Base-by-base conservation (phyloP, 2,888 invertebrate genomes). In the Pimpla rufipes region DNA sequence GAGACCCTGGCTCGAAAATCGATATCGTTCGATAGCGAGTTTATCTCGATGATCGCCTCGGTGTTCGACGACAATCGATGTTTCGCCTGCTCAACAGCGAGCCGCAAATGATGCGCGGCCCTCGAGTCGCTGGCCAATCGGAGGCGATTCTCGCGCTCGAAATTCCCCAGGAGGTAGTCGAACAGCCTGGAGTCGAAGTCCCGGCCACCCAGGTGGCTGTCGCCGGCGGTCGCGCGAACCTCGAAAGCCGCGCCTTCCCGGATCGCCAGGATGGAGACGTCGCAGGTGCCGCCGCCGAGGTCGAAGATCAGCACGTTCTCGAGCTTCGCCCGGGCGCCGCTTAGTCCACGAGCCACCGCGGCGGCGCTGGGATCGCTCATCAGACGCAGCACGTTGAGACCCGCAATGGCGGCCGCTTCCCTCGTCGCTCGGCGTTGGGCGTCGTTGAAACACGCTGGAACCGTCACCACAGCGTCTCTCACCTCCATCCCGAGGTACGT, bases 1-100 rank as follows among this genome's bases (percentile, higher is more conserved):
- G 98, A 98, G 92, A 99, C 97, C 71, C 97, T 97, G 0, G 98
- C 98, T 94, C 98, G 98, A 95, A 98, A 99, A 93, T 99, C 99
- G 88, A 98, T 96, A 85, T 99, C 99, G 93, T 99, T 98, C 90
- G 96, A 98, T 76, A 99, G 95, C 0, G 98, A 98, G 93, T 99
- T 98, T 87, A 99, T 98, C 94, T 99, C 99, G 90, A 99, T 97
- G 91, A 96, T 97, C 47, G 97, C 97, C 93, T 97, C 97, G 13
- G 97, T 97, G 45, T 97, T 97, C 0, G 97, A 97, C 0, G 97
- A 97, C 3, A 98, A 94, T 7, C 97, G 97, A 90, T 97, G 95
- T 95, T 98, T 98, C 86, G 98, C 97, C 87, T 97, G 95, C 93
- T 97, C 97, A 90, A 98, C 99, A 50, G 98, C 98, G 0, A 98